Evolutionary conservation across 2,113 vertebrate species (phyloP).

Genomic region (Circaetus cinerascens): DNA sequence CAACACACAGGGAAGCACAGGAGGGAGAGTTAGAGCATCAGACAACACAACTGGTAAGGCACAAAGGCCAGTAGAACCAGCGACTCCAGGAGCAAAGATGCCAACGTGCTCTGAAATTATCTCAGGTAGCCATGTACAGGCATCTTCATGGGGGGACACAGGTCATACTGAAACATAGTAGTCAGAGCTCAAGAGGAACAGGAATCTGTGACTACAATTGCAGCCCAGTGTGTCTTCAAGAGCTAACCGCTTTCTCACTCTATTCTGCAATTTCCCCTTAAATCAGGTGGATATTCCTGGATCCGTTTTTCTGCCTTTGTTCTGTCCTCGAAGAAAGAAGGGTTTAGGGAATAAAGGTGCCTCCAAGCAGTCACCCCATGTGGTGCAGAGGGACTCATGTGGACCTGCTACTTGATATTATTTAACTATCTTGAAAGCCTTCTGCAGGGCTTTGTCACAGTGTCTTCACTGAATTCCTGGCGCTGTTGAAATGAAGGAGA

Average conservation of each 20-base stretch:
- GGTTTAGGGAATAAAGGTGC: background rate
- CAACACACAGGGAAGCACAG: constrained; percentile 28
- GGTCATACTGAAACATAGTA: background rate
- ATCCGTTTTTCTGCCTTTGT: background rate
- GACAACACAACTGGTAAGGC: fast-evolving
- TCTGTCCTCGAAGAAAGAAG: background rate
- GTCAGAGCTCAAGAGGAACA: background rate
- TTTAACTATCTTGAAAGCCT: background rate
- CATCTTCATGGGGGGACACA: background rate
- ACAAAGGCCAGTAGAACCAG: background rate
- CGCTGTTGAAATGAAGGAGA: background rate
- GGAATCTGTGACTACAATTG: background rate
- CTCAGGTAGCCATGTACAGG: fast-evolving
- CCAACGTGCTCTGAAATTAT: fast-evolving
- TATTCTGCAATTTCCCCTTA: background rate
- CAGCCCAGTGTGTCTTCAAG: background rate
- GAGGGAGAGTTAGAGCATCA: background rate
- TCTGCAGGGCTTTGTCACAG: background rate
- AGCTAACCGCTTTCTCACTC: background rate
- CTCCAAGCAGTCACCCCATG: background rate
- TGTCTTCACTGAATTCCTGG: background rate
- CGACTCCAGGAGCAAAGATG: background rate
- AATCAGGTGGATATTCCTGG: background rate
- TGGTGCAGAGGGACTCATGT: background rate
- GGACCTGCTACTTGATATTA: background rate